A percentile compares a stretch with the other conserved stretches of the same genome.
Evolutionary conservation across 2,888 invertebrate species (phyloP).

Genomic region (Parnassius smintheus): DNA sequence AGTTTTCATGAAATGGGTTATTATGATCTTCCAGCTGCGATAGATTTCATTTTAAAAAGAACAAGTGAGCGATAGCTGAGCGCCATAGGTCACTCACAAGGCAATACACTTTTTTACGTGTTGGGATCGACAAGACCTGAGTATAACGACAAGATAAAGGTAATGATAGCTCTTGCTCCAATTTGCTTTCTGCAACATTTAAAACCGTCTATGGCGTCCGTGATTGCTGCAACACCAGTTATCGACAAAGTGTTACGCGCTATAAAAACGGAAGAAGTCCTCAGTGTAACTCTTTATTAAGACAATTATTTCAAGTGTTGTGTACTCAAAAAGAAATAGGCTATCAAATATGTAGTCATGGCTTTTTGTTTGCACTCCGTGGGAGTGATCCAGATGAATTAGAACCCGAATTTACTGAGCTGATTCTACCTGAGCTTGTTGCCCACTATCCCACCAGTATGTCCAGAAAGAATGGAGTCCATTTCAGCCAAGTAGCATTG

Average conservation of each 20-base stretch:
- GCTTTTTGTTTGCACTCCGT: slow-evolving; percentile 18
- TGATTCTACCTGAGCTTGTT: slow-evolving; percentile 29
- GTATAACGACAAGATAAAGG: slow-evolving; percentile 77
- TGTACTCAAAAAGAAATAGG: slow-evolving; percentile 25
- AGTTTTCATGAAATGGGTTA: slow-evolving; percentile 85
- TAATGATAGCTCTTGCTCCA: slow-evolving; percentile 77
- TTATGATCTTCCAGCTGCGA: slow-evolving; percentile 85
- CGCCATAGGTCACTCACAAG: slow-evolving; percentile 85
- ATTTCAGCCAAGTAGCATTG: slow-evolving; percentile 39
- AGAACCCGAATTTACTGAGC: slow-evolving; percentile 38
- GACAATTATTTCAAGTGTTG: slow-evolving; percentile 8
- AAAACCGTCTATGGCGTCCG: slow-evolving; percentile 35
- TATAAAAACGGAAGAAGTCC: too few species aligned
- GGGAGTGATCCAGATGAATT: slow-evolving; percentile 34
- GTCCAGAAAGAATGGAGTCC: slow-evolving; percentile 41
- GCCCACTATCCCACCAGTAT: slow-evolving; percentile 39
- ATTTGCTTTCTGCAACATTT: slow-evolving; percentile 68
- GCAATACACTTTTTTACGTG: slow-evolving; percentile 78
- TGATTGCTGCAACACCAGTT: too few species aligned
- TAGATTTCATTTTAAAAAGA: slow-evolving; percentile 43
- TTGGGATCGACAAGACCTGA: slow-evolving; percentile 72
- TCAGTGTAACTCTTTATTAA: too few species aligned
- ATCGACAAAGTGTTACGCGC: not conserved
- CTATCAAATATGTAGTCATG: slow-evolving; percentile 27
- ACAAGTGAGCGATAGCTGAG: slow-evolving; percentile 77